A percentile compares a stretch with the other conserved stretches of the same genome.
These are phyloP conservation scores for Ladona fulva DNA, from an alignment of 1,140 invertebrate genomes.

Conservation along the genomic window DNA sequence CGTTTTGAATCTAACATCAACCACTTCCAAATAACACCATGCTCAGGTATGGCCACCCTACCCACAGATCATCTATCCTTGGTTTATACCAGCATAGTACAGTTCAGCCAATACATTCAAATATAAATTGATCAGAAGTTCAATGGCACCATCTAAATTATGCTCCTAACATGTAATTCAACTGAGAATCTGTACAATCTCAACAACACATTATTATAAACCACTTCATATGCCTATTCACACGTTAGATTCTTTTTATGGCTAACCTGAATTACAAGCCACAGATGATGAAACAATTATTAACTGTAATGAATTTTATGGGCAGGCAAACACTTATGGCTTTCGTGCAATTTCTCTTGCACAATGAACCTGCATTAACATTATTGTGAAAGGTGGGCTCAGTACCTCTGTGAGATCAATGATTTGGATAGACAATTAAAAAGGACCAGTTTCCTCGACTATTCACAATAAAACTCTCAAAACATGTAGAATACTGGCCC, in stretches of 20 bases:
- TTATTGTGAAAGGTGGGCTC: neutral
- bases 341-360: neutral
- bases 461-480: neutral
- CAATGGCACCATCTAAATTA: neutral
- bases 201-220: neutral
- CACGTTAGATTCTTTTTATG: neutral
- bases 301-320: neutral
- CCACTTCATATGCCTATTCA: neutral
- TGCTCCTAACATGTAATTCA: neutral
- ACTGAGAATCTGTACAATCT: neutral
- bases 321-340: neutral
- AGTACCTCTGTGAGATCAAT: neutral
- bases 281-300: neutral
- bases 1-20: too few species aligned
- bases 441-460: neutral
- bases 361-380: neutral
- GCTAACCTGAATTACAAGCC: neutral
- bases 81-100: too few species aligned
- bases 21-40: too few species aligned
- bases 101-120: too few species aligned
- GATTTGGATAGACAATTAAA: neutral
- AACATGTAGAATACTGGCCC: constrained; percentile 4
- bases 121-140: neutral
- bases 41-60: too few species aligned
- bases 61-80: too few species aligned